Percentiles rank a stretch among this genome's conserved stretches.
phyloP scores from a whole-genome alignment of 2,113 vertebrate genomes.

The Anarrhichthys ocellatus region DNA sequence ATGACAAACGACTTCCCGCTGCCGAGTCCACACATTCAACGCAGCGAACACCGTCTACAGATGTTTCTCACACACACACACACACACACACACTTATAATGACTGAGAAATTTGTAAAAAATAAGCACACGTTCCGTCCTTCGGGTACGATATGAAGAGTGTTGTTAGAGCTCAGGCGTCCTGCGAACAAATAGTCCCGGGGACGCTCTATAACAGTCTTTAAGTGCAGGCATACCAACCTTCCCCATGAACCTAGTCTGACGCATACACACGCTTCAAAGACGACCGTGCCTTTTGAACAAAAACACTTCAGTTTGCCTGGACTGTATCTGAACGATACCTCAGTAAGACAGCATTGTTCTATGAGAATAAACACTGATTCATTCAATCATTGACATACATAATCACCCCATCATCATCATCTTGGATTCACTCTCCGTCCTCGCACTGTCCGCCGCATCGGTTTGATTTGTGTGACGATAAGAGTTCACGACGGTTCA shows the following conservation, averaged over 20 bases:
- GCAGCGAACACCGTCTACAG: conserved; percentile 36
- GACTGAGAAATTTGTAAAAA: conserved; percentile 50
- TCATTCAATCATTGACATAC: conserved; percentile 58
- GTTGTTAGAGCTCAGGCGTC: conserved; percentile 54
- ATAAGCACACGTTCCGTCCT: conserved; percentile 59
- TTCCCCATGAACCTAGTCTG: conserved; percentile 46
- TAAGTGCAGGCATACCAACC: conserved; percentile 44
- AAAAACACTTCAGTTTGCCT: conserved; percentile 56
- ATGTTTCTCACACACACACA: conserved; percentile 39
- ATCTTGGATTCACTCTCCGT: conserved; percentile 15
- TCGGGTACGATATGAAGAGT: conserved; percentile 30
- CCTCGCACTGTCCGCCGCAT: conserved; percentile 15
- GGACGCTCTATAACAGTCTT: conserved; percentile 66
- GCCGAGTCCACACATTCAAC: conserved; percentile 66
- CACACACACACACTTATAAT: conserved; percentile 58
- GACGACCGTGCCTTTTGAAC: conserved; percentile 70
- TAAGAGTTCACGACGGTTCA: conserved; percentile 26
- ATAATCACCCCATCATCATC: conserved; percentile 18
- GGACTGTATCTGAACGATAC: conserved; percentile 54
- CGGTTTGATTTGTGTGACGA: conserved; percentile 40
- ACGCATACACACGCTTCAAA: conserved; percentile 2
- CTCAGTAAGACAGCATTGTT: conserved; percentile 72
- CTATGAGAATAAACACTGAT: conserved; percentile 78
- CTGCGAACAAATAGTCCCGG: conserved; percentile 48
- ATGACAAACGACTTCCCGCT: conserved; percentile 46